Conservation (phyloP, 1,140 invertebrate genomes). For the Brachionus rotundiformis region DNA sequence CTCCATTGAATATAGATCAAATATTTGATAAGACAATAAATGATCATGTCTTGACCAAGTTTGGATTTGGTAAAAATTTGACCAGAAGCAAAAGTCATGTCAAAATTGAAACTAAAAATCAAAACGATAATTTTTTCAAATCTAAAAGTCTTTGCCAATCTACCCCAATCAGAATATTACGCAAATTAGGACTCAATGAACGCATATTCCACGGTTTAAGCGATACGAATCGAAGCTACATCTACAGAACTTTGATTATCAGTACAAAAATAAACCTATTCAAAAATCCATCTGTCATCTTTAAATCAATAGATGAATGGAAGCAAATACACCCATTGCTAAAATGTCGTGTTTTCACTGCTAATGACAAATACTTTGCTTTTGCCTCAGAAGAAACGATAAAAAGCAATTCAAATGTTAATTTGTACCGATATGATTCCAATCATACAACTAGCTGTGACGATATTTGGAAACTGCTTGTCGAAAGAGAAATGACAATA, state of each 20-base stretch:
- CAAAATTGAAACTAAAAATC: background rate
- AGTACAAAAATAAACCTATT: constrained; percentile 25
- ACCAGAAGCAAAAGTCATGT: background rate
- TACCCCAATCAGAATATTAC: background rate
- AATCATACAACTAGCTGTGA: background rate
- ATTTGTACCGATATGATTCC: background rate
- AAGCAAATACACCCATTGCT: constrained; percentile 36
- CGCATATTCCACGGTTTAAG: constrained; percentile 11
- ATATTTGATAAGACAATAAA: constrained; percentile 20
- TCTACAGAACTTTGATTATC: constrained; percentile 40
- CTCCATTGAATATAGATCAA: constrained; percentile 20
- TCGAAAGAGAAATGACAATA: constrained; percentile 12
- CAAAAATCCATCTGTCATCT: background rate
- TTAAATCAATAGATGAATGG: constrained; percentile 29
- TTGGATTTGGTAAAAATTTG: background rate
- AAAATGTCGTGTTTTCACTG: background rate
- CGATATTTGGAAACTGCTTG: constrained; percentile 42
- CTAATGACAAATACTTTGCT: constrained; percentile 33
- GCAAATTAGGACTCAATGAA: constrained; percentile 23
- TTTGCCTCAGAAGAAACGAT: background rate
- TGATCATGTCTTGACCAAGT: background rate
- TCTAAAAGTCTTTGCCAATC: background rate
- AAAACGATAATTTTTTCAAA: background rate
- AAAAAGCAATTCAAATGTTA: constrained; percentile 1
- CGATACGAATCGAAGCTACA: constrained; percentile 18